Evolutionary conservation across 2,888 invertebrate species (phyloP), one percentile per base, ranked within the genome.

Genomic region (Deilephila elpenor): DNA sequence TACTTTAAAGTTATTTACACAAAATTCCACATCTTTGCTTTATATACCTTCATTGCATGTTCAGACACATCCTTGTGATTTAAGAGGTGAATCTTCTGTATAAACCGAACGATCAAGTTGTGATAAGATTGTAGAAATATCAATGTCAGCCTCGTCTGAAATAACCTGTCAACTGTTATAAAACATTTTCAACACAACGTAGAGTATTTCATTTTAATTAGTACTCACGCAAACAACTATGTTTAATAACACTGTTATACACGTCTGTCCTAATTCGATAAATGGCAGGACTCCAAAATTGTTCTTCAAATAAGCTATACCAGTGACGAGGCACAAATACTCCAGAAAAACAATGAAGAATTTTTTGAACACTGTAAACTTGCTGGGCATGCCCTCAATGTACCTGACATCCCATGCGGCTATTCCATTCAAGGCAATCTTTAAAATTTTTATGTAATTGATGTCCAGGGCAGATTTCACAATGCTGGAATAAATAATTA

Each of bases 31-130:
- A 44, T 8, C 44, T 1, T 44, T 44, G 44, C 32, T 32, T 44
- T 11, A 11, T 20, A 71, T 75, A 81, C 80, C 76, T 81, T 73
- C 80, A 81, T 79, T 3, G 81, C 77, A 56, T 72, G 75, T 8
- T 78, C 67, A 19, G 80, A 81, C 4, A 70, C 64, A 74, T 81
- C 73, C 71, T 81, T 81, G 61, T 71, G 76, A 60, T 72, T 80
- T 34, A 78, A 81, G n/a, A 81, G 29, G 51, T 81, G 81, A 0
- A 77, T 71, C 56, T 76, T 53, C 0, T 75, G 79, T 6, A 80
- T 70, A 59, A 81, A 81, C 5, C 70, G 34, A 70, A 59, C 72
- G 1, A 72, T 75, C 17, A 81, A 3, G 0, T 29, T n/a, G n/a
- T 76, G 76, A 51, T 81, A 81, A 8, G 71, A 72, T 0, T n/a